Base-by-base conservation (phyloP, 2,797 vertebrate species). In the Margarornis squamiger region DNA sequence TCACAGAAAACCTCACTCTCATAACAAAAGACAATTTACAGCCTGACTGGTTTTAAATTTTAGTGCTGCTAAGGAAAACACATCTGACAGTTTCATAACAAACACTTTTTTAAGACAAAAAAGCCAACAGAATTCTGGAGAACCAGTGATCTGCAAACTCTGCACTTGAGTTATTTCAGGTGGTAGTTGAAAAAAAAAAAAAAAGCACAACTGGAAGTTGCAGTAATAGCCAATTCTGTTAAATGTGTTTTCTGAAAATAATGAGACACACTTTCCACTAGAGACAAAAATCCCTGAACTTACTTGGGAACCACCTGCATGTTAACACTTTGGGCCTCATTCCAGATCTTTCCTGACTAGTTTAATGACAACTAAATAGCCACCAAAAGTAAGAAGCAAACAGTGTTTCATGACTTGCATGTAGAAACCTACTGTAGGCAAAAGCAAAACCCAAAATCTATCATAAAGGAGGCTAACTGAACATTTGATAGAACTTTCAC, bases 171-270 rank as follows among this genome's bases (percentile, higher is more conserved):
- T 85, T 79, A 48, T 29, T 51, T 45, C 59, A 85, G 13, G 30
- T 32, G 17, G 9, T 14, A 84, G 38, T 11, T 34, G 9, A 9
- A 61, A 34, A 32, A 51, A 49, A 49, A 23, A 70, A 7, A 10
- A 3, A 62, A 16, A 4, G 1, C 34, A 80, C 24, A 78, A n/a
- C 0, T 45, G 17, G 32, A 82, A 74, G 39, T 0, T 72, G 34
- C 29, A 67, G 12, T 1, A 8, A 77, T 12, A 76, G 43, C 10
- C 59, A 91, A 14, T 63, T 67, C 41, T 72, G 15, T 63, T 45
- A 61, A 23, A 51, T 57, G 61, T 27, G 15, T 72, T 30, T 49
- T 61, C 46, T 45, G 43, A 58, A 80, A 78, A 75, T 14, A 93
- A 46, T 1, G 7, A 71, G 34, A 54, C 3, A 0, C 13, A 66